Evolutionary conservation across 2,113 vertebrate genomes (phyloP).

Genomic region (Benitochromis conjunctus): DNA sequence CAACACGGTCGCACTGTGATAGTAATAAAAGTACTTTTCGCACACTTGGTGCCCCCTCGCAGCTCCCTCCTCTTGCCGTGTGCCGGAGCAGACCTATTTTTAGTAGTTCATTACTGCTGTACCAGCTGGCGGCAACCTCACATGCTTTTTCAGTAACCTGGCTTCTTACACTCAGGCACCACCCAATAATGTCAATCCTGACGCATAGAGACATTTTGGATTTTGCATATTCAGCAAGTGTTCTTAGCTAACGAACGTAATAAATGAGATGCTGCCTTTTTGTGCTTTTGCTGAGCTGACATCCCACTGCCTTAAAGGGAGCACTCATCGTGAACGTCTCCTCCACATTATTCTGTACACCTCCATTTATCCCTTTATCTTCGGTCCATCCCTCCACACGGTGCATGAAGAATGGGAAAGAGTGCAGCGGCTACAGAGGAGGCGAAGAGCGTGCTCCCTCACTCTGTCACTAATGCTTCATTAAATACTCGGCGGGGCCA

Average conservation of each 20-base stretch:
- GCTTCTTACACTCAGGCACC: conserved; percentile 1
- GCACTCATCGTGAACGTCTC: not conserved
- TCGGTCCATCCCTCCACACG: not conserved
- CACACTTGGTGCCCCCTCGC: not conserved
- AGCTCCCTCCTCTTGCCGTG: not conserved
- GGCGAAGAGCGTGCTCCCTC: conserved; percentile 14
- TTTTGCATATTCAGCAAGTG: conserved; percentile 45
- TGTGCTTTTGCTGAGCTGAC: conserved; percentile 36
- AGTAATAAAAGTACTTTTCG: not conserved
- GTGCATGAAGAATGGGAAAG: conserved; percentile 39
- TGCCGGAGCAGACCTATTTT: not conserved
- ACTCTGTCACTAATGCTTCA: conserved; percentile 58
- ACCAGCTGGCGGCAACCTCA: not conserved
- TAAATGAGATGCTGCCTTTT: conserved; percentile 39
- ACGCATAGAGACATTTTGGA: not conserved
- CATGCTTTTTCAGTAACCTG: not conserved
- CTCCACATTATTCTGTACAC: not conserved
- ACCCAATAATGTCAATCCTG: conserved; percentile 25
- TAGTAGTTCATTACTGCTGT: not conserved
- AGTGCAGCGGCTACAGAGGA: conserved; percentile 10
- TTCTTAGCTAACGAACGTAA: conserved; percentile 26
- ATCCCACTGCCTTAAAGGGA: conserved; percentile 6
- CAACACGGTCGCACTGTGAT: not conserved
- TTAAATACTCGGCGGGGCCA: conserved; percentile 47
- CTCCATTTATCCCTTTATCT: conserved; percentile 47